Percentiles rank a stretch among this genome's conserved stretches.
Evolutionary conservation across 2,888 invertebrate genomes (phyloP).

Genomic region (Periphyllus acericola): DNA sequence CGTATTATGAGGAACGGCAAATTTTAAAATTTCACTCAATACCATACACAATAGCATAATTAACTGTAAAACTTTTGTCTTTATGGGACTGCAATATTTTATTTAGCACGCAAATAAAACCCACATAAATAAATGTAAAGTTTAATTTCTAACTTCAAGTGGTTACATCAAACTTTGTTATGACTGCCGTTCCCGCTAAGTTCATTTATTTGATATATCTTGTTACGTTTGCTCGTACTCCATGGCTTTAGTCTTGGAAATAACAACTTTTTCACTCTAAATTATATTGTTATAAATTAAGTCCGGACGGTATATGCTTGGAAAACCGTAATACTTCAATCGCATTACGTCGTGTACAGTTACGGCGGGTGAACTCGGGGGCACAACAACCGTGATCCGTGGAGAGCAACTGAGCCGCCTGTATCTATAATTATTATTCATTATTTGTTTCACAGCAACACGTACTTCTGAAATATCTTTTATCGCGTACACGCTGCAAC

Average conservation of each 20-base stretch:
- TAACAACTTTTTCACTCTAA: background rate
- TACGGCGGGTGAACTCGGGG: background rate
- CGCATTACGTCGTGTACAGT: background rate
- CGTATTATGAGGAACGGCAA: no score
- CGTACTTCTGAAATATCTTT: background rate
- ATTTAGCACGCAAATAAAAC: background rate
- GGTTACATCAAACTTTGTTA: background rate
- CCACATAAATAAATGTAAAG: background rate
- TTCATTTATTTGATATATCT: background rate
- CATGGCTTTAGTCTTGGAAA: background rate
- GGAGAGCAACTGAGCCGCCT: no score
- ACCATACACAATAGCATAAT: no score
- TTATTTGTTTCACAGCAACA: background rate
- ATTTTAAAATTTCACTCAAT: no score
- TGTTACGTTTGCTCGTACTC: background rate
- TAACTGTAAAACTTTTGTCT: no score
- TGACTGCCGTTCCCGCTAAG: background rate
- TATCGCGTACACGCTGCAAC: background rate
- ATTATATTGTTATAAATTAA: background rate
- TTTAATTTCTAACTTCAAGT: background rate
- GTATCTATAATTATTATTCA: no score
- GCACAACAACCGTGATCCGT: no score
- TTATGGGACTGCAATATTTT: background rate
- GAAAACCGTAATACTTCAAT: background rate
- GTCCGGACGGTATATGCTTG: background rate